Base-by-base conservation (phyloP, 2,888 invertebrate genomes). In the Poecilus cupreus region DNA sequence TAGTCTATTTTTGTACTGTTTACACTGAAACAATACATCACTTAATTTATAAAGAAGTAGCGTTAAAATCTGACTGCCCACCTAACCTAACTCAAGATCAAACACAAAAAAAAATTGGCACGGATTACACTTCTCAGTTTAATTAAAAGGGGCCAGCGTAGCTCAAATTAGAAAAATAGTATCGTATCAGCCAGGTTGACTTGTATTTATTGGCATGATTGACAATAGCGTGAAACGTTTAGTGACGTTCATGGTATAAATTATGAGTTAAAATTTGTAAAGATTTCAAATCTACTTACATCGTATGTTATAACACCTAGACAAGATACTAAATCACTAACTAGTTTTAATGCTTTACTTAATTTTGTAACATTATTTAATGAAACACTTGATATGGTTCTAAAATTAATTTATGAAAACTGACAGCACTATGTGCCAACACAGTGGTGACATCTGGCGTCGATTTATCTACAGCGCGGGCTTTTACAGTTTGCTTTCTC, bases 31-130 rank as follows among this genome's bases (percentile, higher is more conserved):
- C 77, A 77, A 77, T 77, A 77, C 77, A 77, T 77, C 64, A 64
- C 43, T 76, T 77, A 77, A 74, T 74, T 77, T 57, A 60, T 43
- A 77, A 77, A 77, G 46, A 37, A 57, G 60, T 43, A 37, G 57
- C 77, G 57, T 43, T 60, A 60, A 49, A 77, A 64, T 46, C 16
- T 64, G 24, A 51, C 75, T 75, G 54, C 46, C 75, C 46, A 75
- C 75, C 51, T 75, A 75, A 75, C 75, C 75, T 75, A 77, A 77
- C 60, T 64, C 77, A 77, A 77, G 77, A 77, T 77, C 77, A 77
- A 37, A 77, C 43, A 77, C 26, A 20, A 20, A 64, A 64, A 77
- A 77, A 77, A 77, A 77, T 77, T 77, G 77, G 77, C 77, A 77
- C 39, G 18, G 39, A 11, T 8, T 39, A 13, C 57, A 20, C 18